Percentiles rank a stretch among this genome's conserved stretches.
Conservation (phyloP, 2,113 vertebrate genomes). For the Phalacrocorax pelagicus region DNA sequence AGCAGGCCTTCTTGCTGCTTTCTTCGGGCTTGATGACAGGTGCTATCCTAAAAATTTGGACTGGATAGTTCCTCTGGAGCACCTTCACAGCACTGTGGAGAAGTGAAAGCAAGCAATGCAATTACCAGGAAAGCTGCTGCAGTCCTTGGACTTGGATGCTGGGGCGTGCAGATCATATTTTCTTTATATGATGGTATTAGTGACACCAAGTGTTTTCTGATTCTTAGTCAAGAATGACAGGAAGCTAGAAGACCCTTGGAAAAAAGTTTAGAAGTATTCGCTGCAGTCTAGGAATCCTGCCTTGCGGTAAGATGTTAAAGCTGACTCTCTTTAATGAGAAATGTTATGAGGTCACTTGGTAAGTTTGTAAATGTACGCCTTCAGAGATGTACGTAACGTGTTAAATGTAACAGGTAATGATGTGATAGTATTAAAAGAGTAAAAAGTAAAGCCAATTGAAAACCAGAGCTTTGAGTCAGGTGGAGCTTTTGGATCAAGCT, state of each 20-base stretch:
- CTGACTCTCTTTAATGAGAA: not conserved
- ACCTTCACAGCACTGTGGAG: not conserved
- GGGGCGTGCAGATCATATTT: not conserved
- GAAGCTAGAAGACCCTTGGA: not conserved
- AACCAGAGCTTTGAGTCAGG: not conserved
- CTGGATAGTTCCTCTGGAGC: not conserved
- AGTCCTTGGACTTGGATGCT: not conserved
- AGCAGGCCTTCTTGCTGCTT: rapidly evolving
- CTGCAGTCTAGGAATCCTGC: not conserved
- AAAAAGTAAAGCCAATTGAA: not conserved
- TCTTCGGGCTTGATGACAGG: not conserved
- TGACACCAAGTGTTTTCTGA: not conserved
- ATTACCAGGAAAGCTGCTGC: not conserved
- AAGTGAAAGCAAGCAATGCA: not conserved
- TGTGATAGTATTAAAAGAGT: not conserved
- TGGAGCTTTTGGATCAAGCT: not conserved
- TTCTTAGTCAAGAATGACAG: not conserved
- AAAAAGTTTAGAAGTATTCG: not conserved
- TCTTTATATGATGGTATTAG: not conserved
- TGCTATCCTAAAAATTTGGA: not conserved
- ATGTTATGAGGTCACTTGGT: not conserved
- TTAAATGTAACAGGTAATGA: not conserved
- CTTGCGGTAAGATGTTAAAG: not conserved
- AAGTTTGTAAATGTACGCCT: not conserved
- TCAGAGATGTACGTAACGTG: not conserved